Conservation (phyloP, 2,113 vertebrate species). For the Tyrannus savana region DNA sequence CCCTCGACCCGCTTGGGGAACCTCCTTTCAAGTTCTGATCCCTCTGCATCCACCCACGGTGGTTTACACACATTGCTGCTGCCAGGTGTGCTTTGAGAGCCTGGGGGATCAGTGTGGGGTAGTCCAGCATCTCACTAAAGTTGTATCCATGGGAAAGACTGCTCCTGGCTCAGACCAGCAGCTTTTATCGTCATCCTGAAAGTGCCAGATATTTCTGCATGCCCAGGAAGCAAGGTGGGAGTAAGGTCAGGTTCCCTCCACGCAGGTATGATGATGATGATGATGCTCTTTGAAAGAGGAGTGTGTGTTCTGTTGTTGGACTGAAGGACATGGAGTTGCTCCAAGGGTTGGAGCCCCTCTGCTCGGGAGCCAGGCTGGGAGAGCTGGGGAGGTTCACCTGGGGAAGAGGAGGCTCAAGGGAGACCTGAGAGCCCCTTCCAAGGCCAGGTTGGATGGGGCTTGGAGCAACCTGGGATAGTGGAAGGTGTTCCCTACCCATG, state of each 20-base stretch:
- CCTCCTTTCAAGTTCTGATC: not conserved
- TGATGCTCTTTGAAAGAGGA: not conserved
- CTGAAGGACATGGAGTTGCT: not conserved
- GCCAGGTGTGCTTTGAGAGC: not conserved
- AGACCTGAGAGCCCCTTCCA: not conserved
- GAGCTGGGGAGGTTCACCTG: not conserved
- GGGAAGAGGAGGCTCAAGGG: not conserved
- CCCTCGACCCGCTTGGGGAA: not conserved
- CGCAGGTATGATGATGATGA: rapidly evolving
- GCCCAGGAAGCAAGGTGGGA: not conserved
- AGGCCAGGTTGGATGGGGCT: rapidly evolving
- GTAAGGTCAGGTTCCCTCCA: not conserved
- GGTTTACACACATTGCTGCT: not conserved
- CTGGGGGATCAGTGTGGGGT: not conserved
- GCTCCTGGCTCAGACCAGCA: not conserved
- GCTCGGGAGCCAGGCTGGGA: not conserved
- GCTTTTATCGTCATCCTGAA: not conserved
- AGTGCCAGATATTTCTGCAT: not conserved
- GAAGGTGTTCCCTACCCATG: not conserved
- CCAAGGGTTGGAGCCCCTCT: not conserved
- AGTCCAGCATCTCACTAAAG: not conserved
- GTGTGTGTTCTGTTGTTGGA: not conserved
- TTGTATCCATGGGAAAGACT: not conserved
- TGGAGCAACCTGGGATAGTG: rapidly evolving
- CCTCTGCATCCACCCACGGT: not conserved